Percentiles rank a stretch among this genome's conserved stretches.
Conservation (phyloP, 2,113 vertebrate species). For the Mustelus asterias region DNA sequence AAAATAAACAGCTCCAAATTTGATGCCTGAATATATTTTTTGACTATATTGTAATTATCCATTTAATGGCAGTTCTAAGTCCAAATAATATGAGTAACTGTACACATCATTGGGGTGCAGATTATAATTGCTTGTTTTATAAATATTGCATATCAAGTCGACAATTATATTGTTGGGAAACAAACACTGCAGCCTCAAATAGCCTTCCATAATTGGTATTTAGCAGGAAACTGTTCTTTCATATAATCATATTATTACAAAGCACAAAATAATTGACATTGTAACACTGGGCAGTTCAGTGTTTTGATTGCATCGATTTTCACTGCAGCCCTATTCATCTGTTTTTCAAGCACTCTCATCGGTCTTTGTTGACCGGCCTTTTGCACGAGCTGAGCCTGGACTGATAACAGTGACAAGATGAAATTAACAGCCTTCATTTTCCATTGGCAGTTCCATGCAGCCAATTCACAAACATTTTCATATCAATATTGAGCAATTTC, state of each 20-base stretch:
- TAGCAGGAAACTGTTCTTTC: constrained; percentile 46
- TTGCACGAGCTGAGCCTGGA: constrained; percentile 59
- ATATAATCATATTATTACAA: constrained; percentile 76
- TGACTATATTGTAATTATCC: background rate
- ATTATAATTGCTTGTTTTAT: constrained; percentile 26
- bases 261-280: constrained; percentile 57
- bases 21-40: background rate
- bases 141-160: constrained; percentile 25
- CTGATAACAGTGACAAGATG: constrained; percentile 70
- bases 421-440: constrained; percentile 66
- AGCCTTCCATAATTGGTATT: constrained; percentile 18
- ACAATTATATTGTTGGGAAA: constrained; percentile 10
- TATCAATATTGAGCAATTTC: constrained; percentile 99
- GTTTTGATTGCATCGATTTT: constrained; percentile 50
- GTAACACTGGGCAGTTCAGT: constrained; percentile 52
- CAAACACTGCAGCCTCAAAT: constrained; percentile 25
- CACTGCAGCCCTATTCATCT: constrained; percentile 54
- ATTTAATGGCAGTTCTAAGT: background rate
- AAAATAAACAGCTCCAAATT: background rate
- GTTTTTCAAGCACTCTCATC: constrained; percentile 58
- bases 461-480: constrained; percentile 93
- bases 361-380: constrained; percentile 70
- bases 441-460: constrained; percentile 61
- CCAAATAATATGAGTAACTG: background rate
- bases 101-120: constrained; percentile 1